Evolutionary conservation across 2,113 vertebrate species (phyloP), one percentile per base, ranked within the genome.

Genomic region (Cercocebus atys): DNA sequence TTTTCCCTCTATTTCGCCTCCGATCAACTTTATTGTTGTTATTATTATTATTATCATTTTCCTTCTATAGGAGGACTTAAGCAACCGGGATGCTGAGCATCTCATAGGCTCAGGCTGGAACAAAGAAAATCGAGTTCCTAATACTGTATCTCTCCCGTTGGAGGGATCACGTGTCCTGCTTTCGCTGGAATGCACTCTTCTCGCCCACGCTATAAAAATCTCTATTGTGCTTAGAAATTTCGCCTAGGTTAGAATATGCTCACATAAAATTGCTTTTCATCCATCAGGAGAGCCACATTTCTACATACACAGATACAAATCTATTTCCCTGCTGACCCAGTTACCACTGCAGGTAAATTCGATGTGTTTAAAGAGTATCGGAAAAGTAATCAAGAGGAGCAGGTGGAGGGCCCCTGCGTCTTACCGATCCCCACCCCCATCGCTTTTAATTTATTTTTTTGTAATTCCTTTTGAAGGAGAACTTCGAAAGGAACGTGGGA

Each of bases 201-300:
- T 94, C 97, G 95, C 98, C 98, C 97, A 97, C 97, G 95, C 95
- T 96, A 45, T 50, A 91, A 96, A 64, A 97, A 93, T 88, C 97
- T 97, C 98, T 96, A 96, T 97, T 96, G 98, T 98, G 97, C 97
- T 97, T 95, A 86, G 97, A 97, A 97, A 97, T 97, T 82, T 93
- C 75, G 84, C 87, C 83, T 87, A 92, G 93, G 79, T 98, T 90
- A 79, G 89, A 93, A 93, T n/a, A 82, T 50, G 72, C 64, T 64
- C 88, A 47, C 57, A 89, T 55, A 32, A 47, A 87, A 96, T 22
- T 91, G 78, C 93, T 87, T 92, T 81, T 64, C 57, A 73, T 61
- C 75, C 40, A 38, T 30, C 96, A 80, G 68, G 57, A 81, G 45
- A 66, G 64, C 30, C 64, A 66, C 89, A 68, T 22, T 81, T 64